Evolutionary conservation across 1,140 invertebrate genomes (phyloP), one percentile per base, ranked within the genome.

Genomic region (Ceratina japonica): DNA sequence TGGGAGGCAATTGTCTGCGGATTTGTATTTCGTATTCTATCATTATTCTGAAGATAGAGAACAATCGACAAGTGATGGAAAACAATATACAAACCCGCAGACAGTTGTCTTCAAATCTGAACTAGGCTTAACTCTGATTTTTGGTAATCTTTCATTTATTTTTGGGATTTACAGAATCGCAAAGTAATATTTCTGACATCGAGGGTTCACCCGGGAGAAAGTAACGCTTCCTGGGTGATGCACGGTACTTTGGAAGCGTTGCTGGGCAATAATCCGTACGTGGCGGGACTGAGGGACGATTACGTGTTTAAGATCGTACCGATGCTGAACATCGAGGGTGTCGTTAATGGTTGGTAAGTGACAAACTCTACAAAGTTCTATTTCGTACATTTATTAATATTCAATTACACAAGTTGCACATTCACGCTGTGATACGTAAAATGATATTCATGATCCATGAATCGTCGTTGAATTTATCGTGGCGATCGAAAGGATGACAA

Each of bases 201-300:
- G 0, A 93, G 97, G 79, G 97, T 98, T 8, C 97, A 98, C 93
- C 97, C 97, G 10, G 97, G 97, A 1, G 97, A 98, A 90, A 96
- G 95, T 88, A 98, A 98, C 91, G 94, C 97, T 15, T 97, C 96
- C 0, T 98, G 97, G 96, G 95, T 98, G 59, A 97, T 98, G 96
- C 95, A 97, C 88, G 97, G 97, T 16, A 95, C 95, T 0, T 90
- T 98, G 70, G 92, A 95, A 24, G 95, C 94, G 79, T 91, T 98
- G 4, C 88, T 97, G 13, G 93, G 94, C 56, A 92, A 94, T 81
- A 93, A 94, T 1, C 78, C 91, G 3, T 92, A 93, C 13, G 95
- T 95, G 1, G 90, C 92, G 22, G 93, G 93, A 62, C 93, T 97
- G 0, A 92, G 96, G 20, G 93, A 95, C 75, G 93, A 95, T 81